Percentiles rank a stretch among this genome's conserved stretches.
phyloP scores from a whole-genome alignment of 2,888 invertebrate genomes.

The Lacanobia wlatinum region DNA sequence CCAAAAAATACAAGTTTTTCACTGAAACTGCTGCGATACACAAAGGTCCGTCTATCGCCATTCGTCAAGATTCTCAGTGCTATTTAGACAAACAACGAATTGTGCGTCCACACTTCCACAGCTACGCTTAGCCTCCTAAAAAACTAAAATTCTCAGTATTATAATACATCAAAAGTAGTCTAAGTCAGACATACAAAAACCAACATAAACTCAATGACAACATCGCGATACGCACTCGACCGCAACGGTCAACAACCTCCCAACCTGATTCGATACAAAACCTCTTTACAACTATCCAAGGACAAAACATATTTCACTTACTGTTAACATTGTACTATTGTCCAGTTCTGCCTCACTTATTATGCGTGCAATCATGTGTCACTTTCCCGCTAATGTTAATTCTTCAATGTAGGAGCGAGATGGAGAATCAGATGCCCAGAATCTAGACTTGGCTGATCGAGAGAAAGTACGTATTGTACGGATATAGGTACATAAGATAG shows the following conservation, averaged over 20 bases:
- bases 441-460: constrained; percentile 73
- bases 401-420: constrained; percentile 71
- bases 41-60: too few species aligned
- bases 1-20: too few species aligned
- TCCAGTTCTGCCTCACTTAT: constrained; percentile 73
- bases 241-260: constrained; percentile 49
- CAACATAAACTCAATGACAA: constrained; percentile 54
- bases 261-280: constrained; percentile 54
- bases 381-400: constrained; percentile 72
- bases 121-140: neutral
- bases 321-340: constrained; percentile 54
- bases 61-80: too few species aligned
- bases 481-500: constrained; percentile 44
- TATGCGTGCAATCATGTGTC: constrained; percentile 71
- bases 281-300: constrained; percentile 55
- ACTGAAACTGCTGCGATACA: too few species aligned
- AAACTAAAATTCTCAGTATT: constrained; percentile 29
- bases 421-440: constrained; percentile 62
- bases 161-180: constrained; percentile 33
- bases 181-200: constrained; percentile 52
- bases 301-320: constrained; percentile 54
- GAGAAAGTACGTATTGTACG: constrained; percentile 78
- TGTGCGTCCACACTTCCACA: too few species aligned
- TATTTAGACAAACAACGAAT: too few species aligned
- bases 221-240: constrained; percentile 52